phyloP scores from a whole-genome alignment of 2,888 invertebrate species.

The Mesochorus sp. region DNA sequence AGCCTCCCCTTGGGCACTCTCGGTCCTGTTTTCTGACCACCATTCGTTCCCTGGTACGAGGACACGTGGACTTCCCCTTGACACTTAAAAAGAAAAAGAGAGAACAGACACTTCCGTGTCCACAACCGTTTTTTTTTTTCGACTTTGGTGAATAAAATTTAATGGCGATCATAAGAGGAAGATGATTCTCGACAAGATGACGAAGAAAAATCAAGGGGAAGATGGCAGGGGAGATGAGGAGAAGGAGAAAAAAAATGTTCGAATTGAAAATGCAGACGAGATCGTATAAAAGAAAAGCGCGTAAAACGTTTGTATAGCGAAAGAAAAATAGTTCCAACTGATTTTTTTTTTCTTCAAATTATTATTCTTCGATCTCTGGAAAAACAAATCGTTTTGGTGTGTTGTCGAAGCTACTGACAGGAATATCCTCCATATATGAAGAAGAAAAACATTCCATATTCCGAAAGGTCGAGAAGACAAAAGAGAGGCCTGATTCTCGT shows the following conservation, averaged over 20 bases:
- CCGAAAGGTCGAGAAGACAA: constrained; percentile 53
- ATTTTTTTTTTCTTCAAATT: constrained; percentile 12
- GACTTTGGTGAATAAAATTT: constrained; percentile 14
- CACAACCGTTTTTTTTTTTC: constrained; percentile 24
- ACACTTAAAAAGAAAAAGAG: not conserved
- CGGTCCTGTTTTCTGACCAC: constrained; percentile 54
- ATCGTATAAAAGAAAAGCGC: too few species aligned
- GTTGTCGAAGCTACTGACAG: not conserved
- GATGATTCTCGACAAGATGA: constrained; percentile 1
- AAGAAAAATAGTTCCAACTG: constrained; percentile 5
- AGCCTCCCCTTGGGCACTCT: constrained; percentile 24
- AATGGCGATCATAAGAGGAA: not conserved
- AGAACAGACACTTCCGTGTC: constrained; percentile 29
- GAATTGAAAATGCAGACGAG: too few species aligned
- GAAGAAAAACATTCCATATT: constrained; percentile 48
- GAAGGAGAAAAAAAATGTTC: not conserved
- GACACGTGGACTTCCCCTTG: not conserved
- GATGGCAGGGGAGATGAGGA: constrained; percentile 16
- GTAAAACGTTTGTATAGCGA: too few species aligned
- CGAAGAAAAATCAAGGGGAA: constrained; percentile 9
- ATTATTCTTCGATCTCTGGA: constrained; percentile 34
- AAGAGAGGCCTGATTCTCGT: constrained; percentile 32
- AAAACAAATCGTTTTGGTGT: constrained; percentile 32
- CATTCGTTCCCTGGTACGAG: constrained; percentile 1
- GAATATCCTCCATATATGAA: not conserved